These are phyloP conservation scores for Apamea monoglypha DNA, from an alignment of 2,888 invertebrate genomes.

Conservation along the genomic window DNA sequence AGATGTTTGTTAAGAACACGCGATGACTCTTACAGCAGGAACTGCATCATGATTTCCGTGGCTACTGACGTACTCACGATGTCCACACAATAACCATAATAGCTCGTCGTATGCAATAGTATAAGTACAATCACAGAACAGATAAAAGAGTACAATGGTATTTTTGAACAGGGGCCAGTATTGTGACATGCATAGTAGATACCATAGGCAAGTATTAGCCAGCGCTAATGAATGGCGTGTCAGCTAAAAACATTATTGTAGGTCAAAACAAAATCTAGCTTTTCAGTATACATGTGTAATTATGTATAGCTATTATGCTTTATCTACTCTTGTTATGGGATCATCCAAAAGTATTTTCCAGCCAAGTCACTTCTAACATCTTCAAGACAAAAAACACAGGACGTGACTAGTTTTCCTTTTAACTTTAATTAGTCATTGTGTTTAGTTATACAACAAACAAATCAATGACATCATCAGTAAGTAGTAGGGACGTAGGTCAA, in stretches of 20 bases:
- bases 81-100: conserved; percentile 2
- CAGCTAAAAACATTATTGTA: not conserved
- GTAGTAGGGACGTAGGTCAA: conserved; percentile 22
- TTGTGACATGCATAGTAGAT: conserved; percentile 26
- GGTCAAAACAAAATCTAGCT: not conserved
- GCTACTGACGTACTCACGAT: not conserved
- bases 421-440: conserved; percentile 35
- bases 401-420: conserved; percentile 50
- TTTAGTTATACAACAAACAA: conserved; percentile 26
- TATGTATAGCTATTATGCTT: not conserved
- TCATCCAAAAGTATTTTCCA: not conserved
- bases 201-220: not conserved
- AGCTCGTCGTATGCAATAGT: not conserved
- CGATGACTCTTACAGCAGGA: conserved; percentile 14
- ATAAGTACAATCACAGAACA: conserved; percentile 8
- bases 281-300: not conserved
- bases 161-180: conserved; percentile 40
- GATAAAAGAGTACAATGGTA: not conserved
- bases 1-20: conserved; percentile 31
- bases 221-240: not conserved
- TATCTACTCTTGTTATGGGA: not conserved
- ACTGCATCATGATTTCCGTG: conserved; percentile 1
- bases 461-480: conserved; percentile 44
- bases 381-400: conserved; percentile 42
- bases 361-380: not conserved